Conservation (phyloP, 2,797 vertebrate species). For the Enteromius afrohamiltoni region DNA sequence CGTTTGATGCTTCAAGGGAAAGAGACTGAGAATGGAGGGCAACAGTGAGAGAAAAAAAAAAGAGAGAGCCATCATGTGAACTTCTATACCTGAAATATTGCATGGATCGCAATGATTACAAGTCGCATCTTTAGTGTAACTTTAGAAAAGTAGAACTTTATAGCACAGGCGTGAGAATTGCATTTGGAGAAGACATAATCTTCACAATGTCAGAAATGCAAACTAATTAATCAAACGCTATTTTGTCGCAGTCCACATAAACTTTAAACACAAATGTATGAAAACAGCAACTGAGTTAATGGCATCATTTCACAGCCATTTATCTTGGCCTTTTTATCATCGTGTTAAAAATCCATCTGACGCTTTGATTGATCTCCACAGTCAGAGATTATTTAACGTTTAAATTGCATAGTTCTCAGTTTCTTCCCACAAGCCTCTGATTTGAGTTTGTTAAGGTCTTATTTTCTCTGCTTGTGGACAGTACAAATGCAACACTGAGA, state of each 20-base stretch:
- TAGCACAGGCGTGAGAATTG: not conserved
- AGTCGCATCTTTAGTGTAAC: constrained; percentile 21
- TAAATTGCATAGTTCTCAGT: constrained; percentile 3
- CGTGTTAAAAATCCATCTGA: constrained; percentile 27
- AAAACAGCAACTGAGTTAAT: constrained; percentile 36
- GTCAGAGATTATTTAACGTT: constrained; percentile 23
- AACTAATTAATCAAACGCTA: constrained; percentile 25
- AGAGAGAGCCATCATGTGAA: constrained; percentile 25
- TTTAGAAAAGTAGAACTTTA: constrained; percentile 34
- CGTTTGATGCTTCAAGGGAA: constrained; percentile 56
- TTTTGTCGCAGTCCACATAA: constrained; percentile 34
- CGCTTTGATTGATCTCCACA: constrained; percentile 40
- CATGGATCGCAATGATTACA: constrained; percentile 9
- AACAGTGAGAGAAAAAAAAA: constrained; percentile 23
- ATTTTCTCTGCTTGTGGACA: constrained; percentile 7
- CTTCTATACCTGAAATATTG: constrained; percentile 40
- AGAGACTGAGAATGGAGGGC: constrained; percentile 36
- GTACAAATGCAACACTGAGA: not conserved
- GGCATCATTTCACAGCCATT: constrained; percentile 36
- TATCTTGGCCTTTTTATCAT: constrained; percentile 36
- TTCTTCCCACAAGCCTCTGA: not conserved
- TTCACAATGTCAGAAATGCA: not conserved
- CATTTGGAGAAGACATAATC: constrained; percentile 20
- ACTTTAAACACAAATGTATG: constrained; percentile 31
- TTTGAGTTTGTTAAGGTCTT: constrained; percentile 14